phyloP scores from a whole-genome alignment of 2,888 invertebrate species.

The Latheticus oryzae region DNA sequence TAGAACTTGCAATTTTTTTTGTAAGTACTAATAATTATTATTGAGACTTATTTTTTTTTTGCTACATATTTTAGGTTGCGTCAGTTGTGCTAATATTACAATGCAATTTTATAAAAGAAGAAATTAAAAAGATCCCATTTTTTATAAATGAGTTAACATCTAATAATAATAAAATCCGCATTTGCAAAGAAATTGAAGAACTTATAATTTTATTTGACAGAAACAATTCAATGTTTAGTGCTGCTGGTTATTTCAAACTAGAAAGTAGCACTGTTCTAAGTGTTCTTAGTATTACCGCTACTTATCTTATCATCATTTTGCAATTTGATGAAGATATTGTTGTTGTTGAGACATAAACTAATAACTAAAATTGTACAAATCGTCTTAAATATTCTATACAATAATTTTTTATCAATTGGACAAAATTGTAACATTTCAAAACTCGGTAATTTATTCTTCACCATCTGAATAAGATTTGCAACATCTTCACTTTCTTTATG shows the following conservation, averaged over 20 bases:
- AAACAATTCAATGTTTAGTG: not conserved
- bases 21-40: conserved; percentile 1
- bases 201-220: not conserved
- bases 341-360: too few species aligned
- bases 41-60: not conserved
- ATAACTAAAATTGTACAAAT: too few species aligned
- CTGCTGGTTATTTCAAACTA: conserved; percentile 3
- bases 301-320: conserved; percentile 1
- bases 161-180: conserved; percentile 2
- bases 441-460: not conserved
- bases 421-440: too few species aligned
- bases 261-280: not conserved
- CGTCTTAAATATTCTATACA: too few species aligned
- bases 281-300: not conserved
- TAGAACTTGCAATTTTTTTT: not conserved
- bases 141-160: not conserved
- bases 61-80: not conserved
- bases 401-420: too few species aligned
- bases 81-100: not conserved
- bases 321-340: conserved; percentile 7
- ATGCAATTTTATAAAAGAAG: not conserved
- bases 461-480: not conserved
- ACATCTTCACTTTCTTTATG: too few species aligned
- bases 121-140: conserved; percentile 1
- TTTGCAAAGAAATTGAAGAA: not conserved